phyloP scores from a whole-genome alignment of 2,113 vertebrate genomes.

The Spea bombifrons region DNA sequence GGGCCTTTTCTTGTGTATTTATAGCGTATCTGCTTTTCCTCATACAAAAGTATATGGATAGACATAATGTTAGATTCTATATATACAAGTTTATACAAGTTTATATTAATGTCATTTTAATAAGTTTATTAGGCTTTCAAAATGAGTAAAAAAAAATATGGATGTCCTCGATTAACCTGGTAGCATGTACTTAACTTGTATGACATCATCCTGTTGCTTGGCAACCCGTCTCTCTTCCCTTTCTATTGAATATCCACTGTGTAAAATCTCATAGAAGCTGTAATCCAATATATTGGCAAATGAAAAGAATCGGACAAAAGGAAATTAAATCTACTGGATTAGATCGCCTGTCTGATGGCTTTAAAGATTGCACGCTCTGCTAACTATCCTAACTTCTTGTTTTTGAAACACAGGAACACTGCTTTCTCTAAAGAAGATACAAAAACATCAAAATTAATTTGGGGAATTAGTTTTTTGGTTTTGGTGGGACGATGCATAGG shows the following conservation, averaged over 20 bases:
- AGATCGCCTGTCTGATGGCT: background rate
- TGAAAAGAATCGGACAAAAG: constrained; percentile 4
- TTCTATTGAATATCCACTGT: constrained; percentile 21
- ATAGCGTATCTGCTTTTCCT: too few relatives aligned
- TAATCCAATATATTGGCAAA: constrained; percentile 7
- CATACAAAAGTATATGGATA: background rate
- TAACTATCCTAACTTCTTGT: too few relatives aligned
- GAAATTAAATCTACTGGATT: constrained; percentile 10
- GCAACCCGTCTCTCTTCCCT: constrained; percentile 9
- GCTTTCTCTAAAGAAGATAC: too few relatives aligned
- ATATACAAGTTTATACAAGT: too few relatives aligned
- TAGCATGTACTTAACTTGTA: constrained; percentile 7
- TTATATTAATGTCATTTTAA: background rate
- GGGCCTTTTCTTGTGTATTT: too few relatives aligned
- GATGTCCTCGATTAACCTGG: constrained; percentile 23
- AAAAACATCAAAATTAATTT: too few relatives aligned
- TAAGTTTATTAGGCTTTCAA: background rate
- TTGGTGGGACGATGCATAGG: too few relatives aligned
- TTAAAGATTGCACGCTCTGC: background rate
- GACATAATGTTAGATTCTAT: background rate
- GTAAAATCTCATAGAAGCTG: constrained; percentile 14
- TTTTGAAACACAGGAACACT: too few relatives aligned
- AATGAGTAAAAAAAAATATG: constrained; percentile 15
- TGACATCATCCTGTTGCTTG: constrained; percentile 10
- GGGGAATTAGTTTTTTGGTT: too few relatives aligned